Conservation (phyloP, 2,797 vertebrate genomes). For the Apogon talboti region DNA sequence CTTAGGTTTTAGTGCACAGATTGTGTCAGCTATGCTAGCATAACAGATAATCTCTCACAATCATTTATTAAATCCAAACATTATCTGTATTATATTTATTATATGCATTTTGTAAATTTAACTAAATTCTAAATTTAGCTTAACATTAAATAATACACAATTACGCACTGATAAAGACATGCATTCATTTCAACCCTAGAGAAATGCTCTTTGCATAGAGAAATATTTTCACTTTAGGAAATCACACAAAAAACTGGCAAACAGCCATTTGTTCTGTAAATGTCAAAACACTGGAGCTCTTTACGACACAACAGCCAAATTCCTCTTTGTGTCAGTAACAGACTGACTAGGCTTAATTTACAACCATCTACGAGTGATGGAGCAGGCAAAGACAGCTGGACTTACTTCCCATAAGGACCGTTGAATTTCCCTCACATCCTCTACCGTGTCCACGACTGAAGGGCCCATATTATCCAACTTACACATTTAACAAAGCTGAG, state of each 20-base stretch:
- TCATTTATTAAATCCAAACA: background rate
- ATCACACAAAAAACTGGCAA: slow-evolving; percentile 14
- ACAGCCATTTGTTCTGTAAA: background rate
- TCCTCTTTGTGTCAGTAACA: slow-evolving; percentile 25
- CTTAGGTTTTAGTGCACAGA: background rate
- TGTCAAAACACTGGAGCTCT: background rate
- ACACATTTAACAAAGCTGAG: slow-evolving; percentile 42
- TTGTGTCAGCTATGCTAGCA: no score
- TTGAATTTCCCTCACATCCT: slow-evolving; percentile 80
- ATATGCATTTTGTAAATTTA: background rate
- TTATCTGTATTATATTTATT: background rate
- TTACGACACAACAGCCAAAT: slow-evolving; percentile 17
- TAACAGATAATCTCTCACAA: background rate
- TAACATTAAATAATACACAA: no score
- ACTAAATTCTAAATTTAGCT: no score
- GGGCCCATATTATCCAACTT: slow-evolving; percentile 67
- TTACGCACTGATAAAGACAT: background rate
- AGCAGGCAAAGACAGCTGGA: slow-evolving; percentile 57
- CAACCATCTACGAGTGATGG: slow-evolving; percentile 23
- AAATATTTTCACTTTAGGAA: slow-evolving; percentile 1
- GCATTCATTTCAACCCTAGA: background rate
- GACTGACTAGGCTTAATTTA: slow-evolving; percentile 31
- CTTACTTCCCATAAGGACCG: slow-evolving; percentile 84
- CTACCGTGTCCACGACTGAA: slow-evolving; percentile 75
- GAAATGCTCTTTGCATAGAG: background rate